Percentiles rank a stretch among this genome's conserved stretches.
Evolutionary conservation across 2,888 invertebrate genomes (phyloP).

Genomic region (Allygus modestus): DNA sequence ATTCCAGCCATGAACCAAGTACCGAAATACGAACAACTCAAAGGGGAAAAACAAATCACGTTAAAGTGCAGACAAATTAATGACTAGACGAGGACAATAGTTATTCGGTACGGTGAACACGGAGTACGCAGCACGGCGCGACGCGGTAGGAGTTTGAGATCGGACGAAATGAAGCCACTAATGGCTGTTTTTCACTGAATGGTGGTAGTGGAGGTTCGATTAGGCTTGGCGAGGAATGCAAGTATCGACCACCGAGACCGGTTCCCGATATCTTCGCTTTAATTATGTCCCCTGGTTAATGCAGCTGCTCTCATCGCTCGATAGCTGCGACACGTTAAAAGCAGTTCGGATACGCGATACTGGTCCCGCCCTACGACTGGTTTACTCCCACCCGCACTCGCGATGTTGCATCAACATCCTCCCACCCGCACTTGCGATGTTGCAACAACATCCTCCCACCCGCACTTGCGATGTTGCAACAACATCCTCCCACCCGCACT

Average conservation of each 20-base stretch:
- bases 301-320: conserved; percentile 53
- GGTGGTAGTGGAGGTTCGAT: conserved; percentile 40
- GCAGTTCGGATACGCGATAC: conserved; percentile 49
- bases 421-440: background rate
- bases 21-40: too few relatives aligned
- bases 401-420: background rate
- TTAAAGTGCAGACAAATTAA: background rate
- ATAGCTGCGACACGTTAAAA: conserved; percentile 53
- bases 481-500: background rate
- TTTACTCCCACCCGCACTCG: background rate
- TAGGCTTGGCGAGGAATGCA: conserved; percentile 36
- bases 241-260: conserved; percentile 45
- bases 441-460: background rate
- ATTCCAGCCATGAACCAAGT: too few relatives aligned
- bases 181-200: conserved; percentile 23
- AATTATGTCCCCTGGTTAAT: conserved; percentile 56
- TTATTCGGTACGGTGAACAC: background rate
- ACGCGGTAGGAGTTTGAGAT: background rate
- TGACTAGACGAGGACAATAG: background rate
- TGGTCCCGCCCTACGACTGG: conserved; percentile 8
- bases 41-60: too few relatives aligned
- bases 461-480: background rate
- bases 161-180: conserved; percentile 45
- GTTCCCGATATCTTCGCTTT: conserved; percentile 54
- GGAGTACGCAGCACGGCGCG: background rate